Percentiles rank a stretch among this genome's conserved stretches.
Conservation (phyloP, 1,140 invertebrate genomes). For the Hydropsyche tenuis region DNA sequence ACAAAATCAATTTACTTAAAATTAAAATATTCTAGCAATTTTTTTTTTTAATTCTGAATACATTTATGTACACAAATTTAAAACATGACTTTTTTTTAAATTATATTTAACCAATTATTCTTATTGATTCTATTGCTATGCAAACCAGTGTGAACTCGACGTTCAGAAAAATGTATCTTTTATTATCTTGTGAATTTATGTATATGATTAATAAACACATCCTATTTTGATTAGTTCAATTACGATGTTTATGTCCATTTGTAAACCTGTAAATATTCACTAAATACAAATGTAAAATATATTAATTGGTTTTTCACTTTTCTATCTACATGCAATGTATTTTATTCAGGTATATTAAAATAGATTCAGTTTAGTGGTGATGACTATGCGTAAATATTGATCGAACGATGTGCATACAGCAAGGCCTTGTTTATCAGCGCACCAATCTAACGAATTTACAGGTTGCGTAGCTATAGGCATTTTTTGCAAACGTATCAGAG, state of each 20-base stretch:
- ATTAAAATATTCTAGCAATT: no score
- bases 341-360: conserved; percentile 48
- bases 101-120: no score
- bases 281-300: conserved; percentile 38
- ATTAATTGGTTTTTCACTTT: not conserved
- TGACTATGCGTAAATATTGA: conserved; percentile 86
- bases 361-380: conserved; percentile 88
- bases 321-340: not conserved
- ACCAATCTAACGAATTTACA: conserved; percentile 90
- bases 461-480: conserved; percentile 85
- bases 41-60: no score
- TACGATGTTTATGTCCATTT: conserved; percentile 38
- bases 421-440: conserved; percentile 85
- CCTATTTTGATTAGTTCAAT: conserved; percentile 10
- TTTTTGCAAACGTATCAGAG: conserved; percentile 78
- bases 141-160: no score
- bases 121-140: no score
- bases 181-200: conserved; percentile 9
- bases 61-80: no score
- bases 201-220: conserved; percentile 7
- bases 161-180: not conserved
- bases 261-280: conserved; percentile 45
- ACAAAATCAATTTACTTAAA: no score
- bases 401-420: conserved; percentile 91
- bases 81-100: no score